Evolutionary conservation across 2,797 vertebrate species (phyloP).

Genomic region (Lagorchestes hirsutus): DNA sequence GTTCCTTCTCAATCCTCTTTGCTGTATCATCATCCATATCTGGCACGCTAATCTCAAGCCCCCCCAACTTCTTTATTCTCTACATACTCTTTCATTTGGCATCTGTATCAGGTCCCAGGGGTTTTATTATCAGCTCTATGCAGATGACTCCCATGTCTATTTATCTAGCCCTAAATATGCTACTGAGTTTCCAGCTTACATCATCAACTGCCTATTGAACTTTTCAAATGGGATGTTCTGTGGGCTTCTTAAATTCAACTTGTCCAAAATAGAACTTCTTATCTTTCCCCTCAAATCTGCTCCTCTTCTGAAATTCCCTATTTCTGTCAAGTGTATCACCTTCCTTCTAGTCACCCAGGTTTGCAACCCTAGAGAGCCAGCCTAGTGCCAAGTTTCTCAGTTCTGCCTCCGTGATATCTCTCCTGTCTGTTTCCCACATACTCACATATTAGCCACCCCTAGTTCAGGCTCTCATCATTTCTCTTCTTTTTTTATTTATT

Average conservation of each 20-base stretch:
- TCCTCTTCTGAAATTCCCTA: background rate
- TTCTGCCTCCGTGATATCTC: background rate
- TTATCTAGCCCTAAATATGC: background rate
- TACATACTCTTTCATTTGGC: background rate
- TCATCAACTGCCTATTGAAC: background rate
- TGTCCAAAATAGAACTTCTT: background rate
- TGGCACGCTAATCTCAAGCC: background rate
- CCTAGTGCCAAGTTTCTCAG: background rate
- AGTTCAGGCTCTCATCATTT: background rate
- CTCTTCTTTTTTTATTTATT: background rate
- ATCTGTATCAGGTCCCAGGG: background rate
- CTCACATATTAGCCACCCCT: background rate
- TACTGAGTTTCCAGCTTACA: background rate
- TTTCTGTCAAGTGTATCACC: background rate
- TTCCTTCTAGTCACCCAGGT: background rate
- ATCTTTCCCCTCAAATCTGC: background rate
- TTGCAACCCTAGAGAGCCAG: background rate
- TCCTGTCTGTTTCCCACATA: background rate
- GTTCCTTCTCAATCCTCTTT: background rate
- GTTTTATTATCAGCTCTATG: background rate
- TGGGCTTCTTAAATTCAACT: background rate
- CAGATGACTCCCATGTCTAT: background rate
- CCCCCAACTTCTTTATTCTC: background rate
- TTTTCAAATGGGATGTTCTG: background rate
- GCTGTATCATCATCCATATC: background rate